Evolutionary conservation across 2,113 vertebrate genomes (phyloP), one percentile per base, ranked within the genome.

Genomic region (Phrynocephalus versicolor): DNA sequence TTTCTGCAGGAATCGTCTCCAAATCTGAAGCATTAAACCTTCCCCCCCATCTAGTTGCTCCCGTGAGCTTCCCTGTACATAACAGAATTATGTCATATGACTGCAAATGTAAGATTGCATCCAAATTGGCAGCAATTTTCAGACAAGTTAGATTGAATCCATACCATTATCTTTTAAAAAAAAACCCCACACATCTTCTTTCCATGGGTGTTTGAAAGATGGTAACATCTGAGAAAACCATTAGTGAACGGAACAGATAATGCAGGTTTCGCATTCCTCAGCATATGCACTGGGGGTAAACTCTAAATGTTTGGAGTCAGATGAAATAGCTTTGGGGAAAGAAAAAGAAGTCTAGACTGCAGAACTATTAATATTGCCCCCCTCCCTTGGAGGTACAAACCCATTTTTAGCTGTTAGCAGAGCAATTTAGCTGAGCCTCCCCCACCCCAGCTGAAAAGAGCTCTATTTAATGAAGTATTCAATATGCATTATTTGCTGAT

Each of bases 401-500:
- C 58, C 72, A 95, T 91, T 84, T 33, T 64, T 82, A 82, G 90
- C 88, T 81, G n/a, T 67, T 84, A 87, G 90, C 87, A 60, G 41
- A 91, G 21, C 83, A 27, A 39, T 88, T 89, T 83, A 45, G 37
- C 82, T 64, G 74, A 94, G 90, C 92, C 87, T 80, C 65, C 79
- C 91, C 77, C 82, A 69, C 45, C 5, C 45, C 45, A 58, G 87
- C 73, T 89, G 85, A 93, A 94, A 78, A 80, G 87, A 1, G 82
- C 14, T 21, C 79, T 88, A 58, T 85, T 91, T 94, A 88, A 88
- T 94, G 94, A 94, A 90, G 90, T 88, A 92, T 86, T 89, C 92
- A 90, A 89, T 90, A 88, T 41, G 57, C 78, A 93, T 90, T 92
- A 92, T 92, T 77, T 82, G 75, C 73, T 87, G 64, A 62, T 81